Conservation (phyloP, 2,888 invertebrate genomes). For the Caradrina kadenii region DNA sequence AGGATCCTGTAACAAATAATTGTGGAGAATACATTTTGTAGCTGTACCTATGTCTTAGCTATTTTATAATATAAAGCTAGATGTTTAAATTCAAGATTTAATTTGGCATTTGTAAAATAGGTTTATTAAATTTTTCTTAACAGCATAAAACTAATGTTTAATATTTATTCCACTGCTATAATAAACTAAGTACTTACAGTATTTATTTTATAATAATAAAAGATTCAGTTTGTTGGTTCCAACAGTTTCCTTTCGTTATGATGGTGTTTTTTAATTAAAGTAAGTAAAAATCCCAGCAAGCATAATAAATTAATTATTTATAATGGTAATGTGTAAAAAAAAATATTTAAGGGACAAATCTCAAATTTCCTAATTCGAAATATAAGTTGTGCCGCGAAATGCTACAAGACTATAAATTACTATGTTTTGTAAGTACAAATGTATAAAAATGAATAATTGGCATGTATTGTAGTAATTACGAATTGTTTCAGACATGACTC, state of each 20-base stretch:
- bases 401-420: slow-evolving; percentile 26
- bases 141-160: not conserved
- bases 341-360: not conserved
- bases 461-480: slow-evolving; percentile 64
- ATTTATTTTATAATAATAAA: no score
- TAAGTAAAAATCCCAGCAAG: not conserved
- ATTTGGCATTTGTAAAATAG: not conserved
- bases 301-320: not conserved
- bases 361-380: slow-evolving; percentile 10
- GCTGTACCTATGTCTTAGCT: not conserved
- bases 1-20: not conserved
- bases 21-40: not conserved
- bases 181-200: not conserved
- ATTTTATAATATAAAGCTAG: not conserved
- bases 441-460: slow-evolving; percentile 60
- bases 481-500: slow-evolving; percentile 64
- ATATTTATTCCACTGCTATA: not conserved
- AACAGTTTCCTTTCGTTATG: not conserved
- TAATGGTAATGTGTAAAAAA: not conserved
- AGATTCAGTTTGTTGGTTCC: not conserved
- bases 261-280: not conserved
- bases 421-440: slow-evolving; percentile 35
- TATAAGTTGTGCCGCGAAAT: slow-evolving; percentile 40
- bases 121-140: not conserved
- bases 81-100: not conserved